Conservation (phyloP, 2,113 vertebrate species). For the Pluvialis apricaria region DNA sequence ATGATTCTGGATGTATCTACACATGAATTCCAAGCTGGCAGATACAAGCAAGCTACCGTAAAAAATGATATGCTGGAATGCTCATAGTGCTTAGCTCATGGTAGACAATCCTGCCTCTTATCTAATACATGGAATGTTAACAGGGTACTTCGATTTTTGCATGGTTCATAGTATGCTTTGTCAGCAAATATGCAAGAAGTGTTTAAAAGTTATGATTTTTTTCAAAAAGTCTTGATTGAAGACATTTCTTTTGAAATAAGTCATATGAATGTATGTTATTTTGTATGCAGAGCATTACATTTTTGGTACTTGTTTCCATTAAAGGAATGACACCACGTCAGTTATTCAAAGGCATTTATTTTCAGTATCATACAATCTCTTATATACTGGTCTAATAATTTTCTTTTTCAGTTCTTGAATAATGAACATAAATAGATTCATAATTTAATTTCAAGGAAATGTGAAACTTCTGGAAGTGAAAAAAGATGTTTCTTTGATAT, state of each 20-base stretch:
- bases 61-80: neutral
- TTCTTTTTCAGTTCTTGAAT: neutral
- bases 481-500: neutral
- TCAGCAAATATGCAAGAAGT: neutral
- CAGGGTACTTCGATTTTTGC: neutral
- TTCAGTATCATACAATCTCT: neutral
- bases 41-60: neutral
- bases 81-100: neutral
- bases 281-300: neutral
- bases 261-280: neutral
- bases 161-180: neutral
- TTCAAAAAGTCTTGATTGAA: neutral
- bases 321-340: neutral
- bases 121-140: neutral
- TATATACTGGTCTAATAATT: neutral
- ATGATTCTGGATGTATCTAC: neutral
- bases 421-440: neutral
- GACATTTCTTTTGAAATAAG: neutral
- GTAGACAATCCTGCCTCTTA: neutral
- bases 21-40: neutral
- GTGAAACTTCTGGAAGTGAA: neutral
- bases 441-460: neutral
- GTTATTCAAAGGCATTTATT: neutral
- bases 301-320: neutral
- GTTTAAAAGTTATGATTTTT: neutral